phyloP scores from a whole-genome alignment of 2,113 vertebrate species.

The Aegithalos caudatus region DNA sequence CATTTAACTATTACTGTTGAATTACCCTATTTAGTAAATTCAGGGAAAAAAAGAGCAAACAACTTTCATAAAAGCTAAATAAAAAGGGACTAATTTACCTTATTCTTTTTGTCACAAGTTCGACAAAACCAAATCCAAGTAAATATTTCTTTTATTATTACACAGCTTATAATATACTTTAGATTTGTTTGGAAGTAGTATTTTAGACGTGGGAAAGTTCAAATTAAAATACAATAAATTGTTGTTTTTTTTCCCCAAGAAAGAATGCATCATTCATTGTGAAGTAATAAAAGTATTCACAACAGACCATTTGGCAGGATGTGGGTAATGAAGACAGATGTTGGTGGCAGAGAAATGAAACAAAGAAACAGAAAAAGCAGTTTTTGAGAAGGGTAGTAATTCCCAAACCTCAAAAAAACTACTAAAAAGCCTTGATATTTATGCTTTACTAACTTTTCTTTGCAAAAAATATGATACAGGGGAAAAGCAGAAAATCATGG shows the following conservation, averaged over 20 bases:
- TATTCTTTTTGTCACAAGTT: background rate
- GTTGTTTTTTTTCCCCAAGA: background rate
- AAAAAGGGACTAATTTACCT: background rate
- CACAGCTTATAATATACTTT: background rate
- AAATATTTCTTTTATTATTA: background rate
- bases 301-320: background rate
- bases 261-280: background rate
- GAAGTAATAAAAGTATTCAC: background rate
- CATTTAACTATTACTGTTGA: background rate
- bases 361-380: background rate
- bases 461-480: background rate
- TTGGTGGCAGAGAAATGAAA: background rate
- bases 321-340: background rate
- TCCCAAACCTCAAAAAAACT: background rate
- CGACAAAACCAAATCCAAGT: background rate
- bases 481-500: background rate
- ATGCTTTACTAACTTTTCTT: background rate
- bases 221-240: background rate
- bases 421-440: background rate
- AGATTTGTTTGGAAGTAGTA: background rate
- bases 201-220: background rate
- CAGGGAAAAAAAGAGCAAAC: background rate
- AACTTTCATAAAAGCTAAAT: background rate
- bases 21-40: background rate
- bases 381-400: background rate